A percentile compares a stretch with the other conserved stretches of the same genome.
Evolutionary conservation across 2,888 invertebrate genomes (phyloP).

Genomic region (Dicycla oo): DNA sequence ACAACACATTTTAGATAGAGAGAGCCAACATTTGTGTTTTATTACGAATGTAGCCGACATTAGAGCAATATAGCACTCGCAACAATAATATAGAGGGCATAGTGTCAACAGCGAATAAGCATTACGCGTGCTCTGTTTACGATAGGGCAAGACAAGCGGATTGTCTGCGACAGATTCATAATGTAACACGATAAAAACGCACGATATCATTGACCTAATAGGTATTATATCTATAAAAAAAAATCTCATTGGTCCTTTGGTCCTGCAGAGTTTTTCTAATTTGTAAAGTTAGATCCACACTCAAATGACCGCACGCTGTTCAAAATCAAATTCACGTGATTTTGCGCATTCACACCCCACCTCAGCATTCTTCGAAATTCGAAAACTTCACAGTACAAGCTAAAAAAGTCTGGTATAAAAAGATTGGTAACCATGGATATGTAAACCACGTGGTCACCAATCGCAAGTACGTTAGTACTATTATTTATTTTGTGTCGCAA

Average conservation of each 20-base stretch:
- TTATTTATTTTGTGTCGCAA: too few species aligned
- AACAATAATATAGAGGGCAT: conserved; percentile 39
- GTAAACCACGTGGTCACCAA: not conserved
- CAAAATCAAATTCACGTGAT: conserved; percentile 8
- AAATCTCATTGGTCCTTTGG: not conserved
- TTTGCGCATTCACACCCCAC: not conserved
- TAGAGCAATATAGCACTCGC: conserved; percentile 1
- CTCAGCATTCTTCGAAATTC: conserved; percentile 18
- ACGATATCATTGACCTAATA: not conserved
- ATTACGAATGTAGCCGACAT: conserved; percentile 22
- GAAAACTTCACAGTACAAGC: not conserved
- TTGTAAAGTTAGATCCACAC: not conserved
- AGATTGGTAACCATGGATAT: not conserved
- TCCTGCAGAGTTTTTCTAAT: not conserved
- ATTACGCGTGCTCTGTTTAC: conserved; percentile 27
- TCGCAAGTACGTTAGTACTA: too few species aligned
- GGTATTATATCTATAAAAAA: not conserved
- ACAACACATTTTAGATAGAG: conserved; percentile 12
- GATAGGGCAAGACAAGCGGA: conserved; percentile 20
- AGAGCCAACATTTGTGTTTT: conserved; percentile 25
- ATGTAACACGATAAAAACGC: not conserved
- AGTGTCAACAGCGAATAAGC: conserved; percentile 34
- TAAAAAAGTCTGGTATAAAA: conserved; percentile 8
- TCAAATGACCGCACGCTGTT: not conserved
- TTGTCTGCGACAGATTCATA: conserved; percentile 22